Evolutionary conservation across 2,113 vertebrate genomes (phyloP).

Genomic region (Balaenoptera acutorostrata): DNA sequence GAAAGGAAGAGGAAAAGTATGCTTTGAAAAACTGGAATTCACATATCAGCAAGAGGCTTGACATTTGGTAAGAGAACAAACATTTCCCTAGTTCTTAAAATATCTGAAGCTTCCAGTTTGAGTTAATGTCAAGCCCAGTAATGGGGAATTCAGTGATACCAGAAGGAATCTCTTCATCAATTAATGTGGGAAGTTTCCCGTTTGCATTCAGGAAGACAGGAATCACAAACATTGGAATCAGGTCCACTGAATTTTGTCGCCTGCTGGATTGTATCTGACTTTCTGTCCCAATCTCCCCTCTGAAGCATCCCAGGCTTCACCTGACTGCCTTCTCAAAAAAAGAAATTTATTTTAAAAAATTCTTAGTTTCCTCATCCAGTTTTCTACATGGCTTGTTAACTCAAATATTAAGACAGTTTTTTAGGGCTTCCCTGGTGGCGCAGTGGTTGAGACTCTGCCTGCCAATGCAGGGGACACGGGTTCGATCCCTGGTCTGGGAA

Average conservation of each 20-base stretch:
- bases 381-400: background rate
- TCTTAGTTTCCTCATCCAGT: background rate
- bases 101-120: background rate
- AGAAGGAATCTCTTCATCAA: background rate
- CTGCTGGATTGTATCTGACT: background rate
- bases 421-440: no score
- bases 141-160: background rate
- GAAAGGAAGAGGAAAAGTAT: background rate
- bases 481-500: no score
- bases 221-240: fast-evolving
- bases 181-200: background rate
- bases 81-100: background rate
- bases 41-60: background rate
- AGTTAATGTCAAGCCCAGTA: background rate
- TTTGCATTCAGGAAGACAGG: background rate
- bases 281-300: background rate
- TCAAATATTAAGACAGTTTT: background rate
- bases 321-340: background rate
- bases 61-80: background rate
- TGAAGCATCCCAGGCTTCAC: background rate
- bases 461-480: no score
- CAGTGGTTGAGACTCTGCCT: no score
- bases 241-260: fast-evolving
- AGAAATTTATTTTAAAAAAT: background rate
- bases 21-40: background rate